Base-by-base conservation (phyloP, 2,888 invertebrate species). In the Sussaba pulchella region DNA sequence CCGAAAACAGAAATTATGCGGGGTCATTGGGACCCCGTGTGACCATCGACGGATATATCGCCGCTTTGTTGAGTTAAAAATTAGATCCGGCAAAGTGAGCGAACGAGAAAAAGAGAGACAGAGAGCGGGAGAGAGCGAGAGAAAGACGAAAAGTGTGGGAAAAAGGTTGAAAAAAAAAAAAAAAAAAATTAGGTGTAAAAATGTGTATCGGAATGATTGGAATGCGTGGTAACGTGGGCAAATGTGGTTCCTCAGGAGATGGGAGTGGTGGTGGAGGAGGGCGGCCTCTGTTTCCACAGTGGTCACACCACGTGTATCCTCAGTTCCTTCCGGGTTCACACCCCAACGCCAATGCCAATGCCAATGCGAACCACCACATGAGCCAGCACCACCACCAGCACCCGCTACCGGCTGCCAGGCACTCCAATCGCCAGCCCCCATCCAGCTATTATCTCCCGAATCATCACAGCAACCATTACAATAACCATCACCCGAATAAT, bases 231-330 rank as follows among this genome's bases (percentile, higher is more conserved):
- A 89, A 88, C 84, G 85, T 88, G 84, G n/a, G 88, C 86, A 88
- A 91, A 90, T 90, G 88, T 92, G 89, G 88, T 91, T 91, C 88
- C 91, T 89, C 91, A 91, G 92, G 90, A 89, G 92, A 92, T 89
- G 92, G 91, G 83, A 92, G 84, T 85, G 91, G 91, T 90, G 92
- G 92, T 89, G 92, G 92, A 91, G 92, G 96, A 92, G 95, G 96
- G 91, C 95, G 97, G 92, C 97, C 97, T 89, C 95, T 97, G 92
- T 98, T 98, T 93, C 97, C 97, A 88, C 97, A 98, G 94, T 98
- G 98, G 97, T 97, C 97, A 89, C 97, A 97, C 94, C 97, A 97
- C 94, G 97, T 98, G 91, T 97, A 97, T 93, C 97, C 98, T 89
- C 97, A 98, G 94, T 98, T 97, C 94, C 95, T 98, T 93, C 97